Evolutionary conservation across 2,113 vertebrate species (phyloP).

Genomic region (Chamaetylas fuelleborni): DNA sequence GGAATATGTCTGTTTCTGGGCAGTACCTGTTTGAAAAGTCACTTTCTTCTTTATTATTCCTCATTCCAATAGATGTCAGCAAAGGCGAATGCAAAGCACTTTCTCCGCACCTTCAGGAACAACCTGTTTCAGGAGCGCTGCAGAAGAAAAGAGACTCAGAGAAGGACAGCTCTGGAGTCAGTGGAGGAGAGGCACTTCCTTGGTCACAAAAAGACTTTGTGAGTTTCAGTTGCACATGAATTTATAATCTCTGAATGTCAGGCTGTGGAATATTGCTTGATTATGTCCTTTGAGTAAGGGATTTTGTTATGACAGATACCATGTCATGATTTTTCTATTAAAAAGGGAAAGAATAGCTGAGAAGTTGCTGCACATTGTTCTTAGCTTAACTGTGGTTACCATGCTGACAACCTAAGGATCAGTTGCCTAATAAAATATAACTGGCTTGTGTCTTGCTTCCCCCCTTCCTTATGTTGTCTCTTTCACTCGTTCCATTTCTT

Average conservation of each 20-base stretch:
- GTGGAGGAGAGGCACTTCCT: neutral
- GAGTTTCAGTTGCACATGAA: neutral
- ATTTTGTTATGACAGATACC: neutral
- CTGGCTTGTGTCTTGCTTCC: neutral
- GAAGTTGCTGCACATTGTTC: neutral
- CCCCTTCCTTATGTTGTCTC: neutral
- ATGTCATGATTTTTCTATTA: neutral
- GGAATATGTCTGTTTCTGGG: neutral
- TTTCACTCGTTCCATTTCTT: neutral
- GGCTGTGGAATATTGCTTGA: neutral
- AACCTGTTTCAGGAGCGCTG: slow-evolving; percentile 58
- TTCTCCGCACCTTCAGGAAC: slow-evolving; percentile 68
- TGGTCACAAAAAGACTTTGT: neutral
- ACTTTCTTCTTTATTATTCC: neutral
- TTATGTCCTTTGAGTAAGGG: neutral
- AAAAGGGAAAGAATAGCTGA: neutral
- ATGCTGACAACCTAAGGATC: neutral
- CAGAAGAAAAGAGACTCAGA: slow-evolving; percentile 59
- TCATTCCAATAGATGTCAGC: slow-evolving; percentile 75
- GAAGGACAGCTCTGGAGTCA: slow-evolving; percentile 27
- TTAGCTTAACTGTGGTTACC: neutral
- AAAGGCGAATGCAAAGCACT: slow-evolving; percentile 74
- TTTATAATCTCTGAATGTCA: neutral
- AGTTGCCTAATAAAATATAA: neutral
- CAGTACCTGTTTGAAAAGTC: neutral